Conservation (phyloP, 2,888 invertebrate species). For the Patella ulyssiponensis region DNA sequence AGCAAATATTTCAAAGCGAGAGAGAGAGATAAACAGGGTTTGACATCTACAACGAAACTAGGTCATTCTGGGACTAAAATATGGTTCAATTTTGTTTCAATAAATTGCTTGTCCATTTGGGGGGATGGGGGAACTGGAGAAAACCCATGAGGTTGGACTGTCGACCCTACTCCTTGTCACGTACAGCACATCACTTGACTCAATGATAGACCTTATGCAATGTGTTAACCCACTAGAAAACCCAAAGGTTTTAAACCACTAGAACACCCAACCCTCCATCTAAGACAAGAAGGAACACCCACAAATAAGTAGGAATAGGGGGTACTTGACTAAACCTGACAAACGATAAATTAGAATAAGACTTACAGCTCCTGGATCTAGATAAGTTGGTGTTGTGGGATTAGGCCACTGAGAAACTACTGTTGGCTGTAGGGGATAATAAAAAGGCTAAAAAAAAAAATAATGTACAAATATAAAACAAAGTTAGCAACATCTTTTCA, state of each 20-base stretch:
- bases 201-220: no score
- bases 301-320: neutral
- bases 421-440: slow-evolving; percentile 50
- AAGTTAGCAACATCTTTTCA: no score
- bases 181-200: no score
- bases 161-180: no score
- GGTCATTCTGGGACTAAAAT: no score
- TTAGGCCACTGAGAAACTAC: slow-evolving; percentile 49
- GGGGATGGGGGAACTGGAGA: no score
- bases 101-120: no score
- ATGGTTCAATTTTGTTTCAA: no score
- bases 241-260: neutral
- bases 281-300: neutral
- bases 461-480: neutral
- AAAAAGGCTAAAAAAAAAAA: slow-evolving; percentile 52
- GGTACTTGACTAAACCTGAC: no score
- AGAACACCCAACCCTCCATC: no score
- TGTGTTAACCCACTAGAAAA: neutral
- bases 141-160: no score
- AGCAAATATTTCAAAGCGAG: neutral
- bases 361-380: slow-evolving; percentile 64
- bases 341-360: neutral
- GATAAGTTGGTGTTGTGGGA: slow-evolving; percentile 44
- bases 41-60: no score
- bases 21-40: neutral